Conservation (phyloP, 2,888 invertebrate species). For the Lypha dubia region DNA sequence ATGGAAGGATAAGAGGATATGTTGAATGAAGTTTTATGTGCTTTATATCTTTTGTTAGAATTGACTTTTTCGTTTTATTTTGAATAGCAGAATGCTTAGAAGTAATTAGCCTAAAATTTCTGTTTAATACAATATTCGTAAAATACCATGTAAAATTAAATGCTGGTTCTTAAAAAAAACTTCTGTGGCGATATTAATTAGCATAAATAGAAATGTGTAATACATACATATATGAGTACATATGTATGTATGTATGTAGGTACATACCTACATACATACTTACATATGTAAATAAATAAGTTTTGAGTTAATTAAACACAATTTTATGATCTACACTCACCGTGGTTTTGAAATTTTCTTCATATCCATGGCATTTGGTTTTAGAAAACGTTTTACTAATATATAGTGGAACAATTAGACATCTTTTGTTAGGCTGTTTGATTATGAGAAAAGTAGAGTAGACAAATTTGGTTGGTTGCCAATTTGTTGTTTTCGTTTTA, state of each 20-base stretch:
- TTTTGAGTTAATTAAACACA: not conserved
- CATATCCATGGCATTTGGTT: slow-evolving; percentile 78
- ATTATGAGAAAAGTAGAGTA: not conserved
- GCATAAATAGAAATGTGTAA: too few relatives aligned
- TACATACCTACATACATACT: not conserved
- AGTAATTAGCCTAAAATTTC: too few relatives aligned
- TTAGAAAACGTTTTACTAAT: slow-evolving; percentile 76
- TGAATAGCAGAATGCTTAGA: too few relatives aligned
- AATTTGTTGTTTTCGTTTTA: not conserved
- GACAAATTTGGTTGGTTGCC: slow-evolving; percentile 25
- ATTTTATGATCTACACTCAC: slow-evolving; percentile 71
- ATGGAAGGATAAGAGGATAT: too few relatives aligned
- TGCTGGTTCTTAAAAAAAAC: too few relatives aligned
- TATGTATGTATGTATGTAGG: not conserved
- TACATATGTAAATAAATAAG: not conserved
- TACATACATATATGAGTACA: too few relatives aligned
- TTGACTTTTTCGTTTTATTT: too few relatives aligned
- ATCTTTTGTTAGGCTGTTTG: slow-evolving; percentile 65
- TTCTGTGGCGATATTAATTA: too few relatives aligned
- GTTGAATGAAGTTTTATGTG: too few relatives aligned
- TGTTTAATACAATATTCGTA: too few relatives aligned
- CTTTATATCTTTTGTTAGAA: too few relatives aligned
- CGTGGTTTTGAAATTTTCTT: slow-evolving; percentile 78
- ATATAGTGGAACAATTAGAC: slow-evolving; percentile 75
- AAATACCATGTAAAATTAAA: too few relatives aligned